Evolutionary conservation across 2,797 vertebrate species (phyloP), one percentile per base, ranked within the genome.

Genomic region (Meriones psammophilus): DNA sequence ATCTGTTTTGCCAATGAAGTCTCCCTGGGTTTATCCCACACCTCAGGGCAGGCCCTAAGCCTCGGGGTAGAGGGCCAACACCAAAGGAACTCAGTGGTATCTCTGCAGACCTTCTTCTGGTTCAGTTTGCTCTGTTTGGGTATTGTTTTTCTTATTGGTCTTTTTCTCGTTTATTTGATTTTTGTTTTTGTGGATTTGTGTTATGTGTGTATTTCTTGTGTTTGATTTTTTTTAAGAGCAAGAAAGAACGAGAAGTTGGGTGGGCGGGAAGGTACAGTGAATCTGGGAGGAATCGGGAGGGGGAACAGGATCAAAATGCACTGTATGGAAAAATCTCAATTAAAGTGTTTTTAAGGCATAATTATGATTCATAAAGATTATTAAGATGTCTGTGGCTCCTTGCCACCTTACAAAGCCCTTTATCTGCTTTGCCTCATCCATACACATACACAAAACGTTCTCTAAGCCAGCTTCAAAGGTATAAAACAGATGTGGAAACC

Each of bases 311-410:
- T 54, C 64, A 86, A 26, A 69, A n/a, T 86, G 26, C 2, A 3
- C 3, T 36, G 42, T 54, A 36, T n/a, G 42, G 42, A 54, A 54
- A 54, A 8, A 33, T 79, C 33, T 54, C 84, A 69, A 86, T n/a
- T 54, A 69, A 69, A 69, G 69, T 50, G 1, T n/a, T 85, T n/a
- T 68, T 83, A 62, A 95, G 94, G 84, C 56, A 78, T 76, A 76
- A 42, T 42, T 77, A 77, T 33, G 84, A 93, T 62, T 54, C 18
- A 85, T 42, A n/a, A 80, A 93, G 62, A 50, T 80, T 91, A 92
- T 66, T 95, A 79, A 83, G 89, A 76, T 93, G 46, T 88, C 86
- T 92, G n/a, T 0, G 42, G 17, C 46, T 77, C 60, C 93, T 93
- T 39, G 33, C n/a, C 68, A 89, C 50, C 93, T 87, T 77, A 62